Evolutionary conservation across 2,888 invertebrate species (phyloP).

Genomic region (Gortyna flavago): DNA sequence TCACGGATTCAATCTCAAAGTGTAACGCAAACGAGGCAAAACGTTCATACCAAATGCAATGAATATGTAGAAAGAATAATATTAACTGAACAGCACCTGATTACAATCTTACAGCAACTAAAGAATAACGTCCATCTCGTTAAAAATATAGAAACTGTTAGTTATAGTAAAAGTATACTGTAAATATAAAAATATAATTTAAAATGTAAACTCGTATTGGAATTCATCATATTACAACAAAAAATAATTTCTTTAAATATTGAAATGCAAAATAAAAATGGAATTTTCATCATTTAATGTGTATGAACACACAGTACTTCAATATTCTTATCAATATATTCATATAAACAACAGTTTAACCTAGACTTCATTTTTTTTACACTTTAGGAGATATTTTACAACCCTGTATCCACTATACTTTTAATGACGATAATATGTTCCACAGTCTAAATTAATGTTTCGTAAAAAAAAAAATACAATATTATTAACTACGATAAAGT

Average conservation of each 20-base stretch:
- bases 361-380: conserved; percentile 84
- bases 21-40: conserved; percentile 65
- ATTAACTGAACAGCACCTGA: conserved; percentile 55
- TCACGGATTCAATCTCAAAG: conserved; percentile 75
- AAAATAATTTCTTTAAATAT: conserved; percentile 74
- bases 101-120: conserved; percentile 51
- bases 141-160: conserved; percentile 64
- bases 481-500: conserved; percentile 61
- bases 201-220: conserved; percentile 76
- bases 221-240: conserved; percentile 72
- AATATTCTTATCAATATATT: conserved; percentile 86
- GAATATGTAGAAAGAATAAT: conserved; percentile 50
- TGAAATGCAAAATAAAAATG: conserved; percentile 85
- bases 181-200: conserved; percentile 79
- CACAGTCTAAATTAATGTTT: conserved; percentile 78
- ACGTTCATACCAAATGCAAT: conserved; percentile 50
- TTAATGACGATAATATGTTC: conserved; percentile 83
- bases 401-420: conserved; percentile 90
- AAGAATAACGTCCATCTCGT: conserved; percentile 38
- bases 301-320: conserved; percentile 84
- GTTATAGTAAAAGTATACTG: conserved; percentile 75
- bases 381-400: conserved; percentile 89
- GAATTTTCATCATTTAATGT: conserved; percentile 83
- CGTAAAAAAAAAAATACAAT: conserved; percentile 67
- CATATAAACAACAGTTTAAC: conserved; percentile 87